Evolutionary conservation across 2,888 invertebrate genomes (phyloP).

Genomic region (Pollenia amentaria): DNA sequence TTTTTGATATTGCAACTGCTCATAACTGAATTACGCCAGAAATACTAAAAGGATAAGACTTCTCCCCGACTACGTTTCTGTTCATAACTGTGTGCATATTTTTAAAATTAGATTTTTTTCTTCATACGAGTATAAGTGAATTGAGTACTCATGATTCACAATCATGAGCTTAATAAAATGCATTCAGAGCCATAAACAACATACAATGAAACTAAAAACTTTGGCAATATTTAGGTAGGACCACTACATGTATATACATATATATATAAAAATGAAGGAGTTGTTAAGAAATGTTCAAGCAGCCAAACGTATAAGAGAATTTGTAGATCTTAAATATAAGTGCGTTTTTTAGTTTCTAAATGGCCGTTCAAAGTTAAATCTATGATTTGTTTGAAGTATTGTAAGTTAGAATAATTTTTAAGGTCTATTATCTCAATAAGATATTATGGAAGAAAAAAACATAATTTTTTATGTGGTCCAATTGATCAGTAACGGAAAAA

Average conservation of each 20-base stretch:
- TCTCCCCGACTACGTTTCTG: not conserved
- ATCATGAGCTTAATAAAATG: slow-evolving; percentile 46
- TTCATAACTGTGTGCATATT: not conserved
- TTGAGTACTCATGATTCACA: slow-evolving; percentile 55
- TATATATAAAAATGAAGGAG: not conserved
- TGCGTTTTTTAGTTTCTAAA: slow-evolving; percentile 76
- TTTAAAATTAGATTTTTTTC: not conserved
- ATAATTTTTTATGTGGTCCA: not conserved
- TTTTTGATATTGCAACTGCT: too few relatives aligned
- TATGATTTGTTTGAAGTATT: slow-evolving; percentile 45
- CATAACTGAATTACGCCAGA: too few relatives aligned
- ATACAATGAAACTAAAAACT: not conserved
- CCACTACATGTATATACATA: not conserved
- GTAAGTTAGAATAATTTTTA: slow-evolving; percentile 25
- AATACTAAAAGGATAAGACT: too few relatives aligned
- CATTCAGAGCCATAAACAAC: slow-evolving; percentile 27
- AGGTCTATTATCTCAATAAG: slow-evolving; percentile 21
- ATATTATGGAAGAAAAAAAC: slow-evolving; percentile 9
- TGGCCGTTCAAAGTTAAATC: slow-evolving; percentile 20
- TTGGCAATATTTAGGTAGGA: not conserved
- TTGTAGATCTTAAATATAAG: slow-evolving; percentile 69
- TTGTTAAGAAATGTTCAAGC: not conserved
- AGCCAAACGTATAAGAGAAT: slow-evolving; percentile 47
- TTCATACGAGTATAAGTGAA: slow-evolving; percentile 26
- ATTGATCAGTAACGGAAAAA: not conserved